Evolutionary conservation across 92 coral and sea anemone species (phyloP), one percentile per base, ranked within the genome.

Genomic region (Actinostola sp.): DNA sequence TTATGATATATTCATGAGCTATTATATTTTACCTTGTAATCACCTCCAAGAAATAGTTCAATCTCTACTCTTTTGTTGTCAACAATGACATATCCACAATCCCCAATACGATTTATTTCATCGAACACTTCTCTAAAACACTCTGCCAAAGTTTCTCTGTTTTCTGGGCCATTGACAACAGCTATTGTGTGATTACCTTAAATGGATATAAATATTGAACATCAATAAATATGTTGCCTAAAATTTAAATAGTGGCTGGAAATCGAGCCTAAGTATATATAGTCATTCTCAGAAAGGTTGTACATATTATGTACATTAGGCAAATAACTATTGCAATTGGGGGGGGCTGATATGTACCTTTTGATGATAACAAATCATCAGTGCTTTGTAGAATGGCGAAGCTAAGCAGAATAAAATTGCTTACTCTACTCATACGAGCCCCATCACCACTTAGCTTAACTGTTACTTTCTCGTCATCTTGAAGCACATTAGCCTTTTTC

Each of bases 101-200:
- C 21, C 5, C 23, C 39, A 16, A 71, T 33, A 5, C 52, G 36
- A 42, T 80, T 80, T 9, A 57, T 49, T 8, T 80, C 80, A 2
- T 48, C 19, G n/a, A 77, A 72, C 5, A 78, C 25, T 12, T 70
- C 80, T 12, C 21, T 38, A 43, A 83, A 77, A 45, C 80, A 43
- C 7, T 26, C 39, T 8, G 60, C 66, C 20, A 84, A 5, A 8
- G 84, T 56, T 29, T 71, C 76, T 3, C 66, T 13, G 39, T 44
- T 61, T 71, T 83, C 80, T 9, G 70, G 55, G 19, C 88, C 88
- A 83, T 83, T 83, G 15, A 83, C 75, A 8, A 78, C 83, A 24
- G 88, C 84, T 27, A 77, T 72, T n/a, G 88, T 83, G 63, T 70
- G 82, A 71, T 45, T 75, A 35, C 88, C 88, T 80, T 51, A 20